Conservation (phyloP, 2,113 vertebrate species). For the Conger conger region DNA sequence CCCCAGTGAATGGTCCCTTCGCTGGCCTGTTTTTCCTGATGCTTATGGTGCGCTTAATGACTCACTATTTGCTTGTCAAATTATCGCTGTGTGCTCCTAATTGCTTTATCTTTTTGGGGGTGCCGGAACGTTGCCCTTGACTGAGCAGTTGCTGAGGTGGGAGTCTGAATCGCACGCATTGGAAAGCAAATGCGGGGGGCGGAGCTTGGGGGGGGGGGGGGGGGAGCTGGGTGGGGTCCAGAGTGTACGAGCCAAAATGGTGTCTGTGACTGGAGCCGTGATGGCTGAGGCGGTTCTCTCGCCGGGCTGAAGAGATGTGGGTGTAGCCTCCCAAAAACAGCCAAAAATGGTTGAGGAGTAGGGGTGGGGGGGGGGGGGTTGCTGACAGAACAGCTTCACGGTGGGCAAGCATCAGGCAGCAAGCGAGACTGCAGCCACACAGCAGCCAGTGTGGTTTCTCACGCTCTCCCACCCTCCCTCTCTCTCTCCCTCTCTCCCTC, state of each 20-base stretch:
- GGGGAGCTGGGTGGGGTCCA: not conserved
- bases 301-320: not conserved
- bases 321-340: not conserved
- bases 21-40: slow-evolving; percentile 4
- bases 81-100: slow-evolving; percentile 14
- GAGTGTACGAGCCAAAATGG: not conserved
- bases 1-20: not conserved
- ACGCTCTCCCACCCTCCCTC: not conserved
- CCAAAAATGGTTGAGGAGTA: not conserved
- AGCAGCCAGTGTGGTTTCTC: not conserved
- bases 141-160: slow-evolving; percentile 14
- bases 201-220: not conserved
- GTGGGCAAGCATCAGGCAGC: not conserved
- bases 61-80: slow-evolving; percentile 11
- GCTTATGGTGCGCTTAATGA: not conserved
- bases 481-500: not conserved
- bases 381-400: not conserved
- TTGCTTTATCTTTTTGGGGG: slow-evolving; percentile 11
- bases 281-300: not conserved
- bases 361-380: not conserved
- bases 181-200: not conserved
- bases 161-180: not conserved
- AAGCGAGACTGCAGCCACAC: not conserved
- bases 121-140: slow-evolving; percentile 11
- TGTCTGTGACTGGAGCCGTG: slow-evolving; percentile 7